phyloP scores from a whole-genome alignment of 2,888 invertebrate species.

The Tricholauxania praeusta region DNA sequence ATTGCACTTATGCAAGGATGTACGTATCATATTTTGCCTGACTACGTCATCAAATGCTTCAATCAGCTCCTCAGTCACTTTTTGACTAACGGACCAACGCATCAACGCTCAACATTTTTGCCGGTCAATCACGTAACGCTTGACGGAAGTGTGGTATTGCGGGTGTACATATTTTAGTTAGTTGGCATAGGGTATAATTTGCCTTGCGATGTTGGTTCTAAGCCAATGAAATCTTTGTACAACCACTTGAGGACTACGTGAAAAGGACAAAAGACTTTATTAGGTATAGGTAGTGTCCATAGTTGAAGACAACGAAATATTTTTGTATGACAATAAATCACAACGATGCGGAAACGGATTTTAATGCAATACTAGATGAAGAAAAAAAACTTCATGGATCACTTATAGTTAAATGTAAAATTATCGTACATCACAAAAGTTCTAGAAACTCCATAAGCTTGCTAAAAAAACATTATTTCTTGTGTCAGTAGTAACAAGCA shows the following conservation, averaged over 20 bases:
- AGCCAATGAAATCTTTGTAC: conserved; percentile 6
- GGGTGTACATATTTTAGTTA: neutral
- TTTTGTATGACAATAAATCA: neutral
- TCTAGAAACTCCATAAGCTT: no score
- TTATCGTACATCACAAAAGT: neutral
- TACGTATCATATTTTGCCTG: neutral
- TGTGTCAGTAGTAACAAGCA: no score
- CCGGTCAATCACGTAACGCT: conserved; percentile 21
- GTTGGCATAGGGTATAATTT: neutral
- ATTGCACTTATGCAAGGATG: no score
- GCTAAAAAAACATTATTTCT: no score
- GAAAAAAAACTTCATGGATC: neutral
- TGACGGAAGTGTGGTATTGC: conserved; percentile 3
- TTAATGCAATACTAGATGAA: neutral
- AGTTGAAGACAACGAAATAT: no score
- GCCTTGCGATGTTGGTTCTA: neutral
- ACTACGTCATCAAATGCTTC: conserved; percentile 6
- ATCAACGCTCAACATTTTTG: neutral
- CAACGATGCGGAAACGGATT: neutral
- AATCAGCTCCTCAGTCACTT: conserved; percentile 5
- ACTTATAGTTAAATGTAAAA: neutral
- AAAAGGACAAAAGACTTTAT: no score
- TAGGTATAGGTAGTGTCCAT: no score
- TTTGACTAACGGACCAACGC: neutral
- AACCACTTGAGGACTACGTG: no score